Conservation (phyloP, 2,797 vertebrate genomes). For the Alectoris magna region DNA sequence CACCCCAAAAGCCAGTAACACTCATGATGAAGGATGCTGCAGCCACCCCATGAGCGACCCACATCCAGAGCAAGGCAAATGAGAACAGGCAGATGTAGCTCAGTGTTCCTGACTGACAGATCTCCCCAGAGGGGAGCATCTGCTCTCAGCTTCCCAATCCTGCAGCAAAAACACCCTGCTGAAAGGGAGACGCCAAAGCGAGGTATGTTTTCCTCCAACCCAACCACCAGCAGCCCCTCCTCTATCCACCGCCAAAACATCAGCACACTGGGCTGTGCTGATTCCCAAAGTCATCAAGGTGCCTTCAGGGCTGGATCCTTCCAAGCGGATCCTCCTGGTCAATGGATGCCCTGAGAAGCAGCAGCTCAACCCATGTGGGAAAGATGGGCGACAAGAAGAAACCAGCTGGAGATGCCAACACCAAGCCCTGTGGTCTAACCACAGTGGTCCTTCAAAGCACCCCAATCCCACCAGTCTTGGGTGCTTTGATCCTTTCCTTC, state of each 20-base stretch:
- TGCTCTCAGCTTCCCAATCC: not conserved
- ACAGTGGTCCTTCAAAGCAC: not conserved
- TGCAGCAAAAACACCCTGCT: fast-evolving
- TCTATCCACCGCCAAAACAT: not conserved
- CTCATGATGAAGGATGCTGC: not conserved
- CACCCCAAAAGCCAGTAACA: not conserved
- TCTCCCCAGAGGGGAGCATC: not conserved
- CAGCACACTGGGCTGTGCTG: not conserved
- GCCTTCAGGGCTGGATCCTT: not conserved
- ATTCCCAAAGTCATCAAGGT: not conserved
- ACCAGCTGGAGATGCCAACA: fast-evolving
- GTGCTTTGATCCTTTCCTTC: not conserved
- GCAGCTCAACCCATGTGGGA: fast-evolving
- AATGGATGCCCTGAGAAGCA: too few species aligned
- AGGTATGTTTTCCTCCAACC: not conserved
- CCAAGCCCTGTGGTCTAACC: not conserved
- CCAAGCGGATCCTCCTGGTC: fast-evolving
- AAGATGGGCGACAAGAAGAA: not conserved
- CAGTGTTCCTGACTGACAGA: not conserved
- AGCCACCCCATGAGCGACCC: not conserved
- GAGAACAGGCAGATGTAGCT: not conserved
- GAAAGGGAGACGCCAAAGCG: not conserved
- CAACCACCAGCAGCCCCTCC: not conserved
- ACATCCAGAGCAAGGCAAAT: fast-evolving
- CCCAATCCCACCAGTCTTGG: not conserved